Evolutionary conservation across 53 echinoderm and acorn worm genomes (phyloP).

Genomic region (Astropecten irregularis): DNA sequence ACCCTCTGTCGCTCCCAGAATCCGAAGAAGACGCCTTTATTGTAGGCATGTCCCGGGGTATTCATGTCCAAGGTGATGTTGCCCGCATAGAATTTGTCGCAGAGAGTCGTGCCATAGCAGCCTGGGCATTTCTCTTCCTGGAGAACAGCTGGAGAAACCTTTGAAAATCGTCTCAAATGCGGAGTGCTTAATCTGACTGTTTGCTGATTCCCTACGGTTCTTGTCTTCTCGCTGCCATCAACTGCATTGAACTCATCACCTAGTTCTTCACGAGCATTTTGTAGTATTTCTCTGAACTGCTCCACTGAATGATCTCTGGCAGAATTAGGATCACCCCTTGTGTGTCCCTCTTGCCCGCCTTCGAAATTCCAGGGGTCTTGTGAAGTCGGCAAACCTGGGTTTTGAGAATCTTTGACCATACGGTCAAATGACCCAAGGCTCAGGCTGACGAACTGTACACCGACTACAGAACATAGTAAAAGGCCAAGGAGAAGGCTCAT

Average conservation of each 20-base stretch:
- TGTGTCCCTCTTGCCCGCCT: background rate
- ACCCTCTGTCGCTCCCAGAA: slow-evolving; percentile 43
- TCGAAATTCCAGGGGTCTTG: slow-evolving; percentile 39
- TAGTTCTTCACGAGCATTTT: background rate
- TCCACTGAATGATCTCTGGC: background rate
- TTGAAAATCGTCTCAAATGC: slow-evolving; percentile 10
- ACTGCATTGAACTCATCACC: too few species aligned
- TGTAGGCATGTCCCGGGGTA: slow-evolving; percentile 38
- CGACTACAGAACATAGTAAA: slow-evolving; percentile 15
- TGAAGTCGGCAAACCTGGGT: slow-evolving; percentile 19
- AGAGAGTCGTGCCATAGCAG: slow-evolving; percentile 72
- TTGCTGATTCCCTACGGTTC: background rate
- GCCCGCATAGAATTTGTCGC: slow-evolving; percentile 80
- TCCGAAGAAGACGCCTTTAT: slow-evolving; percentile 53
- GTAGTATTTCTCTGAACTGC: background rate
- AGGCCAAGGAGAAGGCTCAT: slow-evolving; percentile 24
- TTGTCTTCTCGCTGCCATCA: background rate
- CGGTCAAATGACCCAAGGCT: slow-evolving; percentile 37
- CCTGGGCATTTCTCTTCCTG: slow-evolving; percentile 78
- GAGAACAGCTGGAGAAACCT: slow-evolving; percentile 67
- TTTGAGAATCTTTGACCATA: slow-evolving; percentile 8
- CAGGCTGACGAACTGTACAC: slow-evolving; percentile 22
- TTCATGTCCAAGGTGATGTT: slow-evolving; percentile 73
- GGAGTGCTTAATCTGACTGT: background rate
- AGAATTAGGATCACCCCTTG: background rate